Base-by-base conservation (phyloP, 2,797 vertebrate genomes). In the Ficedula albicollis region DNA sequence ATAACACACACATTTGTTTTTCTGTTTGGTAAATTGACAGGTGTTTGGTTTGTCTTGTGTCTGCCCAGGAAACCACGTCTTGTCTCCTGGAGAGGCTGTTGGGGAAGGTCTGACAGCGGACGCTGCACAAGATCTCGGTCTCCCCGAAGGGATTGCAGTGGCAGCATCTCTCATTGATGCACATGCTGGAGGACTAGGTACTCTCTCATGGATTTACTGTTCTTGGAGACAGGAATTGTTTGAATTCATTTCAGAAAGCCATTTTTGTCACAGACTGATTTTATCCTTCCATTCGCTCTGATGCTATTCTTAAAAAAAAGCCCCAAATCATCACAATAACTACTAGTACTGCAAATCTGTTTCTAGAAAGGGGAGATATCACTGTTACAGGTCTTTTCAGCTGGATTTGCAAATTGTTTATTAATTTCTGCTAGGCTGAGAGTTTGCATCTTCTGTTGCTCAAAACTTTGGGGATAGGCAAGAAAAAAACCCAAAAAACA, bases 171-270 rank as follows among this genome's bases (percentile, higher is more conserved):
- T 99, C 76, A 99, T 99, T 19, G 99, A 99, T 36, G 99, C 99
- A 38, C 99, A 99, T 3, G 99, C 99, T 25, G 99, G 99, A 98
- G 99, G 99, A 84, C 97, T 99, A 95, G 99, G 99, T 99, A 99
- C 87, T 80, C 72, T 49, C 36, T 55, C 44, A 9, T 15, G 1
- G 51, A 5, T 66, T 89, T 73, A 15, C 48, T 86, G 0, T 56
- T 76, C 82, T 75, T 82, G 34, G 52, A 59, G 73, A 39, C 15
- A 27, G 79, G 27, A 77, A 70, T 54, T 56, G 39, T 10, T 54
- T 73, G 44, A 55, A 67, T 63, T 75, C 6, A 46, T 82, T 72
- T 54, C 16, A 64, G 19, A 85, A 90, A 73, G 21, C 5, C 4
- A 0, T 63, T 95, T 90, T 79, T 78, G 48, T 82, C 48, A 15